These are phyloP conservation scores for Callospermophilus lateralis DNA, from an alignment of 2,113 vertebrate species.

Conservation along the genomic window DNA sequence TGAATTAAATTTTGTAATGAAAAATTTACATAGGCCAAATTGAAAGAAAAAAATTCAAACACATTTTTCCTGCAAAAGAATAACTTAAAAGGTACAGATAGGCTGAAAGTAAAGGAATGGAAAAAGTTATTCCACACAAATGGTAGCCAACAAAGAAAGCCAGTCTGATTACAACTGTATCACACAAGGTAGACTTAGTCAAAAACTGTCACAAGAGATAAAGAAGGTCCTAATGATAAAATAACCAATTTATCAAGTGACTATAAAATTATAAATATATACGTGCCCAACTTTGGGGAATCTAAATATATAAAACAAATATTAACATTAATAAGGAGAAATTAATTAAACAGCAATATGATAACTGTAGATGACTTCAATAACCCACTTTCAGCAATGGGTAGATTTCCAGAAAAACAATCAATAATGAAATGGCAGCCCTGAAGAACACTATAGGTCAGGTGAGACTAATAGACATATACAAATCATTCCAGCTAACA, in stretches of 20 bases:
- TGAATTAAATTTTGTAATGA: neutral
- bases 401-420: neutral
- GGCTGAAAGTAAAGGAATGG: neutral
- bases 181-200: neutral
- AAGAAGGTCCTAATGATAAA: neutral
- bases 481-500: neutral
- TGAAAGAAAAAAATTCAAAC: neutral
- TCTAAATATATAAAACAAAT: neutral
- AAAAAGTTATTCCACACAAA: neutral
- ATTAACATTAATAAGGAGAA: neutral
- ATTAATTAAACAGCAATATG: neutral
- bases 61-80: neutral
- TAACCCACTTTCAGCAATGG: neutral
- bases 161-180: neutral
- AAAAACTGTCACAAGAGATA: neutral
- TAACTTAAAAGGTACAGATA: neutral
- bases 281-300: neutral
- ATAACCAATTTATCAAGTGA: neutral
- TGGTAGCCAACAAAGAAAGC: neutral
- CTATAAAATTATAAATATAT: neutral
- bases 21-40: neutral
- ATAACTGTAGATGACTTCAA: neutral
- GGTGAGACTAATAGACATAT: neutral
- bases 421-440: neutral
- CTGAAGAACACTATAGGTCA: neutral